Evolutionary conservation across 2,797 vertebrate species (phyloP).

Genomic region (Tragelaphus eurycerus): DNA sequence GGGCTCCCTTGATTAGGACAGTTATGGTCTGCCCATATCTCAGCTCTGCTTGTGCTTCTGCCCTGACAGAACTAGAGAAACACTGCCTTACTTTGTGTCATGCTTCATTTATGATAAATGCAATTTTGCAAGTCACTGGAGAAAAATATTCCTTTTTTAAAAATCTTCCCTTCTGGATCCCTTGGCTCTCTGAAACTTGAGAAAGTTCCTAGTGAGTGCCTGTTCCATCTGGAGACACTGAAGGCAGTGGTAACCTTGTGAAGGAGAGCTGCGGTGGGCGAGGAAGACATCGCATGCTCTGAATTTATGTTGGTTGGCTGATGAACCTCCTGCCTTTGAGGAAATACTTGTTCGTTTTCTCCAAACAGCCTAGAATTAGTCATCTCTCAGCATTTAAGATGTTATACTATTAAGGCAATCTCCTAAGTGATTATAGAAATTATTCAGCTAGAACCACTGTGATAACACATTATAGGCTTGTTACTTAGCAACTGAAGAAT

Average conservation of each 20-base stretch:
- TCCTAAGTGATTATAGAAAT: conserved; percentile 67
- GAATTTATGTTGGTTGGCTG: neutral
- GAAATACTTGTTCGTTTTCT: conserved; percentile 46
- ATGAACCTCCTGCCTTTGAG: conserved; percentile 16
- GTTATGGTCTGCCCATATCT: neutral
- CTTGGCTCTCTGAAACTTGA: neutral
- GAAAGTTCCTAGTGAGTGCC: neutral
- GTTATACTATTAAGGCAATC: conserved; percentile 60
- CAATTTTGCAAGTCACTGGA: neutral
- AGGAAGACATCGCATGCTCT: rapidly evolving
- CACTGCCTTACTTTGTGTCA: neutral
- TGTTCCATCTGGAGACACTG: neutral
- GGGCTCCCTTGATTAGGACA: neutral
- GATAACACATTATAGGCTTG: conserved; percentile 49
- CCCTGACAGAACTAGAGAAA: neutral
- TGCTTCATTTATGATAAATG: neutral
- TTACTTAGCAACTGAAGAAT: conserved; percentile 71
- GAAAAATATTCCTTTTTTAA: neutral
- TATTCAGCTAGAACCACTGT: conserved; percentile 50
- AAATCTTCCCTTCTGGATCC: neutral
- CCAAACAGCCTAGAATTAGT: conserved; percentile 65
- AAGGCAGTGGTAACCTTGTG: neutral
- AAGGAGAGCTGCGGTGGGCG: rapidly evolving
- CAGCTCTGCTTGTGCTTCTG: neutral
- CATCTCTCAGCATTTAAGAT: conserved; percentile 55